Conservation (phyloP, 2,113 vertebrate genomes). For the Dicentrarchus labrax region DNA sequence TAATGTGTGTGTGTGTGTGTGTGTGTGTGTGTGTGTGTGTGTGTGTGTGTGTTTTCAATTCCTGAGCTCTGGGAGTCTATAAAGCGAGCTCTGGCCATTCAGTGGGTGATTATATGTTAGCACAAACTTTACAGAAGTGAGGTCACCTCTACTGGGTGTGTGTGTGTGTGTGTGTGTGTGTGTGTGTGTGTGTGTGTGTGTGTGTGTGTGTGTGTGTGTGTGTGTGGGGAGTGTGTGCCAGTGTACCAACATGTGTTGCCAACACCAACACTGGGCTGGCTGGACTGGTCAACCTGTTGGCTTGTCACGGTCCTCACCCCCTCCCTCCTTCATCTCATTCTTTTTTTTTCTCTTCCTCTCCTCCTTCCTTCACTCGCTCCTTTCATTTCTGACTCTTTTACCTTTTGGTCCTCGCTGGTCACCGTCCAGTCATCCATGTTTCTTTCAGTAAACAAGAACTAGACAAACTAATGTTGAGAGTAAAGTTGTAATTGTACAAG, state of each 20-base stretch:
- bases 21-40: slow-evolving; percentile 16
- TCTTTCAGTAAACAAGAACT: neutral
- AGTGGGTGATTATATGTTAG: slow-evolving; percentile 73
- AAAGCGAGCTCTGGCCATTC: slow-evolving; percentile 59
- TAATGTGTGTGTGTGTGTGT: slow-evolving; percentile 8
- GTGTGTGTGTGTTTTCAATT: slow-evolving; percentile 3
- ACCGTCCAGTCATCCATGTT: neutral
- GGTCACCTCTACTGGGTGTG: slow-evolving; percentile 53
- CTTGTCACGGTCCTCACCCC: slow-evolving; percentile 27
- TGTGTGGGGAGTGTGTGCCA: slow-evolving; percentile 33
- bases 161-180: slow-evolving; percentile 31
- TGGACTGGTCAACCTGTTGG: slow-evolving; percentile 53
- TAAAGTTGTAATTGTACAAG: no score
- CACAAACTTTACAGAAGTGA: slow-evolving; percentile 77
- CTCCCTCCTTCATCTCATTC: neutral
- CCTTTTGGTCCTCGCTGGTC: neutral
- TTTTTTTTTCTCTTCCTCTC: neutral
- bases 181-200: slow-evolving; percentile 30
- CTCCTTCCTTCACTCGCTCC: neutral
- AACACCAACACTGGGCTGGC: slow-evolving; percentile 63
- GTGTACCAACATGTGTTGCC: slow-evolving; percentile 30
- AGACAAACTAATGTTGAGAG: neutral
- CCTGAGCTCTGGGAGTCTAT: slow-evolving; percentile 63
- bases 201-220: slow-evolving; percentile 24
- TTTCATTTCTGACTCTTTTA: neutral